Evolutionary conservation across 2,113 vertebrate species (phyloP).

Genomic region (Antechinus stuartii): DNA sequence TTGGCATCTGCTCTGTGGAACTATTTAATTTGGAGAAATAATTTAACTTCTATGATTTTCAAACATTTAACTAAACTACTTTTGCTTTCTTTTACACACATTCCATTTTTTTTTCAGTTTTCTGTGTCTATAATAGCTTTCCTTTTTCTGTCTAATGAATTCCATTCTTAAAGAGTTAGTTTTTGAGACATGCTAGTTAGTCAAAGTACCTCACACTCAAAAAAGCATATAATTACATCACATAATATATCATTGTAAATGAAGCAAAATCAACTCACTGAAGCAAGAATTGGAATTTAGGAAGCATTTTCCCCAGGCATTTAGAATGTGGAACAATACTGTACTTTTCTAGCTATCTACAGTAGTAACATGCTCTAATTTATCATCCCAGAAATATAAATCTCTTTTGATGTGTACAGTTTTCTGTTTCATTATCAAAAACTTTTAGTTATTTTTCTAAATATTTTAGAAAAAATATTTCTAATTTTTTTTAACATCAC

Average conservation of each 20-base stretch:
- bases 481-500: background rate
- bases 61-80: background rate
- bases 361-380: background rate
- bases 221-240: background rate
- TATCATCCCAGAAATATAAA: background rate
- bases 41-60: background rate
- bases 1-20: background rate
- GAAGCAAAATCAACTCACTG: background rate
- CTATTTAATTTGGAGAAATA: background rate
- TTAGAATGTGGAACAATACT: background rate
- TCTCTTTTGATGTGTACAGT: background rate
- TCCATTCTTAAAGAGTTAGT: background rate
- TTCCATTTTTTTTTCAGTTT: no score
- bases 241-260: background rate
- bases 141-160: background rate
- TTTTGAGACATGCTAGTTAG: background rate
- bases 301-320: background rate
- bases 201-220: background rate
- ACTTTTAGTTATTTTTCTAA: background rate
- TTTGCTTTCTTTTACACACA: background rate
- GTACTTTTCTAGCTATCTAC: background rate
- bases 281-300: background rate
- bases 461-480: background rate
- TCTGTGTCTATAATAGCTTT: background rate
- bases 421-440: background rate